Evolutionary conservation across 2,113 vertebrate species (phyloP), one percentile per base, ranked within the genome.

Genomic region (Clarias gariepinus): DNA sequence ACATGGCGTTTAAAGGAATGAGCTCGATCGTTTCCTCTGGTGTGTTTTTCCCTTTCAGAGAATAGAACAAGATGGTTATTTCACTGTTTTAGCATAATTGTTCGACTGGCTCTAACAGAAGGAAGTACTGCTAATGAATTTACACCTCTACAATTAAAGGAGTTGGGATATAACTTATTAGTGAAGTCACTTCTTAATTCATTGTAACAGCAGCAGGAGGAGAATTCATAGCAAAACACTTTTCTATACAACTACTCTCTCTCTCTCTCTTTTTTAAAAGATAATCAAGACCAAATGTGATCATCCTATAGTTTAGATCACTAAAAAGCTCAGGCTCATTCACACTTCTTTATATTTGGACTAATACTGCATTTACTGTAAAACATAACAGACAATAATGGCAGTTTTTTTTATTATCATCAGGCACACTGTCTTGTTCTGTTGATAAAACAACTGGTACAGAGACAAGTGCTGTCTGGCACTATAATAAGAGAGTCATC

Each of bases 351-450:
- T 33, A 64, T 64, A n/a, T 69, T 55, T 73, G 12, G 21, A 53
- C 66, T 63, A 73, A 71, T 60, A 71, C 52, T 81, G 64, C 9
- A 63, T 68, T 47, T 58, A 85, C 28, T 79, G 60, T 28, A 80
- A 18, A 28, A 47, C 28, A 58, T 13, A 19, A 30, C 73, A 47
- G 85, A 58, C 87, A 88, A 53, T 60, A 66, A 58, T 21, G 33
- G 30, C 69, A 61, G 52, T 61, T 66, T 12, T 19, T 33, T 30
- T 6, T 21, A 60, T 60, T 21, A 60, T 25, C 9, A 25, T 4
- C 57, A 63, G 64, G 61, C 74, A 84, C 64, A 84, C 58, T 68
- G 74, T 58, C 82, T 58, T 84, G 11, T 69, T 84, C 81, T 87
- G 63, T n/a, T 87, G 81, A 73, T 84, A 30, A 84, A 61, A 28